Conservation (phyloP, 1,140 invertebrate genomes). For the Hycleus cichorii region DNA sequence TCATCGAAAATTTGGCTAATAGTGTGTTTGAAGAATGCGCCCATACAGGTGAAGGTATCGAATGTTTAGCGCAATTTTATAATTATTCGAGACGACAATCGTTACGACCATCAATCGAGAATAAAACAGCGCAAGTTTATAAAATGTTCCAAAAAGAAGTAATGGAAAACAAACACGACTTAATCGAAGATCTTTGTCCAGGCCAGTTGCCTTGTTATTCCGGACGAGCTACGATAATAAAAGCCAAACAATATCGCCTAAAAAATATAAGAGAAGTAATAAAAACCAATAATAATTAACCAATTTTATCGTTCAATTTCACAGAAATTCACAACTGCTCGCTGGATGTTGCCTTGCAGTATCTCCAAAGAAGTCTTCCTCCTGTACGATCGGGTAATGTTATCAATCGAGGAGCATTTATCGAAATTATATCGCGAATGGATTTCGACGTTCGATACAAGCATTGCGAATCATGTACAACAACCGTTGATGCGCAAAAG, state of each 20-base stretch:
- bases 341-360: constrained; percentile 62
- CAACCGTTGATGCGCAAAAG: constrained; percentile 63
- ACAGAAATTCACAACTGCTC: constrained; percentile 47
- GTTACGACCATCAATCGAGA: constrained; percentile 52
- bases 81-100: constrained; percentile 62
- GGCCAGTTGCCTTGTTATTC: constrained; percentile 60
- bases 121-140: constrained; percentile 65
- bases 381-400: constrained; percentile 57
- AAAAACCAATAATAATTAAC: too few species aligned
- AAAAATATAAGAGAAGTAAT: too few species aligned
- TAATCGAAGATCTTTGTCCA: constrained; percentile 55
- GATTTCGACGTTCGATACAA: constrained; percentile 50
- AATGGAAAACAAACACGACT: constrained; percentile 60
- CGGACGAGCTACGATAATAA: constrained; percentile 58
- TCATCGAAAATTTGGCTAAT: constrained; percentile 62
- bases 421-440: constrained; percentile 58
- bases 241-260: constrained; percentile 50
- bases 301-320: too few species aligned
- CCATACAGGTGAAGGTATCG: constrained; percentile 64
- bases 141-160: constrained; percentile 71
- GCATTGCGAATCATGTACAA: constrained; percentile 56
- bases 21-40: constrained; percentile 58
- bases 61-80: constrained; percentile 58
- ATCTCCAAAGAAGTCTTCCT: constrained; percentile 61
- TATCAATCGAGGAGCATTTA: constrained; percentile 58